Conservation (phyloP, 2,113 vertebrate species). For the Chamaetylas fuelleborni region DNA sequence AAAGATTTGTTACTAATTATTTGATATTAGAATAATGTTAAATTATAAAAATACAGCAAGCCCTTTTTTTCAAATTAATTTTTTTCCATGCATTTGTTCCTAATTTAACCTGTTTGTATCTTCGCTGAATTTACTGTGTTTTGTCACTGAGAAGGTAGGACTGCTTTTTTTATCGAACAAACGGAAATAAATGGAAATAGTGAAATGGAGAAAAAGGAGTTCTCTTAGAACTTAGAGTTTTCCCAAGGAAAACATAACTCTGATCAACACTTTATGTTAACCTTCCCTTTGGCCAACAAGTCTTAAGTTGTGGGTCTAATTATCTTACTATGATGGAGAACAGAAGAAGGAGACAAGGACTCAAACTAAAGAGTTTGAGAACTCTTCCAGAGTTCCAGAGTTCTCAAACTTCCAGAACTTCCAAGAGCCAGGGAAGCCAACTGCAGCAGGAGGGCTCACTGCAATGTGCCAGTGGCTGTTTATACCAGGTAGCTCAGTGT, state of each 20-base stretch:
- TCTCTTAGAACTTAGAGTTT: neutral
- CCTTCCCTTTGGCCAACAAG: neutral
- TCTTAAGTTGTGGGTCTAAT: neutral
- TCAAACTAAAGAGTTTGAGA: neutral
- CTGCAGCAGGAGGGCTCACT: accelerated
- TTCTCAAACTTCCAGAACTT: neutral
- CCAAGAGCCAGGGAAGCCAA: neutral
- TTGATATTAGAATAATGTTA: neutral
- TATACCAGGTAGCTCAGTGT: neutral
- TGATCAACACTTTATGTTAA: neutral
- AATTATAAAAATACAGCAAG: neutral
- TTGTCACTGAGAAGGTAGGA: neutral
- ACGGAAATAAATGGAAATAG: neutral
- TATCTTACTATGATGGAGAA: neutral
- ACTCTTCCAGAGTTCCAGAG: no score
- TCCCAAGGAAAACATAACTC: neutral
- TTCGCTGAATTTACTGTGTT: neutral
- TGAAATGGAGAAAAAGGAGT: neutral
- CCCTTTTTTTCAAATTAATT: neutral
- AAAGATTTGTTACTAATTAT: neutral
- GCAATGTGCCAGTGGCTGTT: neutral
- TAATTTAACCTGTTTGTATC: neutral
- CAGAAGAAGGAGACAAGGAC: neutral
- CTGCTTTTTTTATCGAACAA: neutral
- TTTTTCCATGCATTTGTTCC: neutral